Evolutionary conservation across 1,140 invertebrate species (phyloP).

Genomic region (Drosophila ananassae): DNA sequence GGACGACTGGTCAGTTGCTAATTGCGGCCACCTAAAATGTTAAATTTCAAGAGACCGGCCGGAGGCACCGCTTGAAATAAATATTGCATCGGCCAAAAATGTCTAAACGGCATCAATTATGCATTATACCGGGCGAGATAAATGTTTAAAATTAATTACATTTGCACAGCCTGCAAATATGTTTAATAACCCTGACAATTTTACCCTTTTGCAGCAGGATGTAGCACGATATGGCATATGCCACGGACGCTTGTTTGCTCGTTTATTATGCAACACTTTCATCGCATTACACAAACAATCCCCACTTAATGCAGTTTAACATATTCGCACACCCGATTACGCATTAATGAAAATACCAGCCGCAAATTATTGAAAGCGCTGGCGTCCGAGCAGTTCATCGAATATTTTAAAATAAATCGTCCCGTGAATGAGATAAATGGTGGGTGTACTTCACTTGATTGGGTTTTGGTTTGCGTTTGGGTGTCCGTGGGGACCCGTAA

Average conservation of each 20-base stretch:
- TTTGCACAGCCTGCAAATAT: constrained; percentile 28
- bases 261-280: constrained; percentile 65
- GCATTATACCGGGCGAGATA: constrained; percentile 21
- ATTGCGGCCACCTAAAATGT: constrained; percentile 31
- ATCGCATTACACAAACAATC: constrained; percentile 63
- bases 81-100: not conserved
- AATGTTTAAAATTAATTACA: constrained; percentile 51
- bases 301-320: constrained; percentile 51
- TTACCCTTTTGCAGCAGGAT: constrained; percentile 1
- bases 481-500: not conserved
- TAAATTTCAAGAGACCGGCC: not conserved
- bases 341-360: constrained; percentile 60
- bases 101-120: constrained; percentile 30
- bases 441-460: not conserved
- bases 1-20: constrained; percentile 51
- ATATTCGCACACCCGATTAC: constrained; percentile 58
- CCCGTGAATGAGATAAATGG: not conserved
- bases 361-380: constrained; percentile 58
- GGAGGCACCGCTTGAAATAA: not conserved
- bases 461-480: not conserved
- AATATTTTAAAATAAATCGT: constrained; percentile 4
- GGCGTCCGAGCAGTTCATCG: not conserved
- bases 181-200: constrained; percentile 23
- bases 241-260: constrained; percentile 22
- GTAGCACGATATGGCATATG: not conserved